Evolutionary conservation across 2,797 vertebrate species (phyloP).

Genomic region (Emys orbicularis): DNA sequence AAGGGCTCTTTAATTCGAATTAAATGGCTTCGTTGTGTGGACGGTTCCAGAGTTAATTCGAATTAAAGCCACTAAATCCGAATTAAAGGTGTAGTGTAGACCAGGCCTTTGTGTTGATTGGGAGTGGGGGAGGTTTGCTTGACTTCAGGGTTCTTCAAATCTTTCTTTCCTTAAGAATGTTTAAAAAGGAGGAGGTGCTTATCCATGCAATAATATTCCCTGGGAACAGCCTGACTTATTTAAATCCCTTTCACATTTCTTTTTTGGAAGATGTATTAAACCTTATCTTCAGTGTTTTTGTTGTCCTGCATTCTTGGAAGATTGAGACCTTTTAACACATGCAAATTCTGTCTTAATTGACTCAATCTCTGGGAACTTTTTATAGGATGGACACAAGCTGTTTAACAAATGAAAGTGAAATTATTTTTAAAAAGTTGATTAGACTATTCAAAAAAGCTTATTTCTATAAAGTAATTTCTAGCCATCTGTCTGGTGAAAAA

Average conservation of each 20-base stretch:
- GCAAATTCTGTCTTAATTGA: constrained; percentile 2
- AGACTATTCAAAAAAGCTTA: constrained; percentile 19
- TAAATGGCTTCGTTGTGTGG: too few species aligned
- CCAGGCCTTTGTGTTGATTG: background rate
- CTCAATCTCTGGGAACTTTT: constrained; percentile 34
- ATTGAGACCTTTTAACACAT: background rate
- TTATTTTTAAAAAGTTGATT: constrained; percentile 1
- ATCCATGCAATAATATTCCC: background rate
- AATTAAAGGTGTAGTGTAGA: too few species aligned
- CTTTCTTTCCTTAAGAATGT: background rate
- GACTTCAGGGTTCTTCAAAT: background rate
- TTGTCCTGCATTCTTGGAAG: constrained; percentile 47
- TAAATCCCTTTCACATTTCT: constrained; percentile 49
- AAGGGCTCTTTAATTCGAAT: too few species aligned
- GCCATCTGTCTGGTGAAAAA: background rate
- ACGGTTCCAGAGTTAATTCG: too few species aligned
- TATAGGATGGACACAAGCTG: constrained; percentile 16
- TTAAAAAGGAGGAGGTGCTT: background rate
- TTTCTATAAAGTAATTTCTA: background rate
- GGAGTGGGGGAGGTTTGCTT: background rate
- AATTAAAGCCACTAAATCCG: too few species aligned
- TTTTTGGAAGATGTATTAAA: constrained; percentile 59
- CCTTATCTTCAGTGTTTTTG: constrained; percentile 48
- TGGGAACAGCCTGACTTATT: constrained; percentile 1
- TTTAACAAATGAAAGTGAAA: background rate